These are phyloP conservation scores for Hylaea fasciaria DNA, from an alignment of 2,888 invertebrate genomes.

Conservation along the genomic window DNA sequence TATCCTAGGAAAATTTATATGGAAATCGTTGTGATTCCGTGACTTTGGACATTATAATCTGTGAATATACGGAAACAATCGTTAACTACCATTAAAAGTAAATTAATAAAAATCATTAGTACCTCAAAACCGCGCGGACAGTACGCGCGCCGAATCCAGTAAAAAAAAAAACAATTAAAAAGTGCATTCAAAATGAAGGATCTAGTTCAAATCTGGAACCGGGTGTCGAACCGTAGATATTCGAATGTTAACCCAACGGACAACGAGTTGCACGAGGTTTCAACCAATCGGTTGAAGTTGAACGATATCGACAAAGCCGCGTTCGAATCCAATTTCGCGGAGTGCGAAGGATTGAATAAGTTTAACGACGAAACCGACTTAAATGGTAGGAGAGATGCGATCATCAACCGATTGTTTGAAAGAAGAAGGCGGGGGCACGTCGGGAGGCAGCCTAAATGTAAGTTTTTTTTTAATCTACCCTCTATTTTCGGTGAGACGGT, in stretches of 20 bases:
- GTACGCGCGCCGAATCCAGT: constrained; percentile 1
- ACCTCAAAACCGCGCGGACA: not conserved
- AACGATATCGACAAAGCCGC: constrained; percentile 61
- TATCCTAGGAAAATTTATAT: constrained; percentile 1
- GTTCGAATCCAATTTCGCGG: constrained; percentile 66
- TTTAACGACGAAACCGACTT: constrained; percentile 70
- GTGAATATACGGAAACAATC: constrained; percentile 15
- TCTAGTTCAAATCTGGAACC: constrained; percentile 84
- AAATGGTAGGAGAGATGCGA: constrained; percentile 66
- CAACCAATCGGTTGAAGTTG: constrained; percentile 63
- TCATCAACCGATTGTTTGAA: constrained; percentile 74
- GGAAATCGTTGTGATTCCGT: constrained; percentile 6
- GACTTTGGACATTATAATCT: constrained; percentile 13
- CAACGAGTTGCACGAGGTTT: constrained; percentile 66
- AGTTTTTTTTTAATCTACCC: constrained; percentile 51
- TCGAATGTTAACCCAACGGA: constrained; percentile 79
- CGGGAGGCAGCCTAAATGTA: constrained; percentile 73
- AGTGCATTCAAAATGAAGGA: constrained; percentile 84
- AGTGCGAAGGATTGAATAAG: constrained; percentile 73
- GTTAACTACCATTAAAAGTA: constrained; percentile 22
- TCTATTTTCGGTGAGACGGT: no score
- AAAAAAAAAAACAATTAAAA: constrained; percentile 6
- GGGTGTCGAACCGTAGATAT: constrained; percentile 82
- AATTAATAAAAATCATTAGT: constrained; percentile 21
- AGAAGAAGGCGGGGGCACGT: constrained; percentile 65